Evolutionary conservation across 37 sponge, comb jelly and placozoan species (phyloP).

Genomic region (Eunapius fragilis): DNA sequence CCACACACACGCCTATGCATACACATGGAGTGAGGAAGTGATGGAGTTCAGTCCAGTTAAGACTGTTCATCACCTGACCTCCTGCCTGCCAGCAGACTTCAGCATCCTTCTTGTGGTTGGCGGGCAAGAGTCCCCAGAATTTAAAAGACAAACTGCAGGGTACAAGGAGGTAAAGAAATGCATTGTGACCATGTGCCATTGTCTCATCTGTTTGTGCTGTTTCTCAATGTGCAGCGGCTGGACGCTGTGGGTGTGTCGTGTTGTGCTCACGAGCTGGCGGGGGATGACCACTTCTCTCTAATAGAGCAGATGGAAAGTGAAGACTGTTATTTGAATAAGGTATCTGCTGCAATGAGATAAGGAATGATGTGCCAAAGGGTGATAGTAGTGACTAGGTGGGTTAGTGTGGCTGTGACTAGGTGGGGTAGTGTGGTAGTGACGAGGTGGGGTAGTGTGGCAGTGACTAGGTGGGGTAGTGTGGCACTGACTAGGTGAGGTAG

Average conservation of each 20-base stretch:
- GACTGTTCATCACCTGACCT: background rate
- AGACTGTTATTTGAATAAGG: slow-evolving; percentile 13
- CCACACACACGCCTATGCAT: background rate
- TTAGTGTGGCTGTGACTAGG: no score
- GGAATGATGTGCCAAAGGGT: no score
- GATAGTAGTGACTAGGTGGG: no score
- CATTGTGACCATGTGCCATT: background rate
- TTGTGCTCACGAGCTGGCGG: background rate
- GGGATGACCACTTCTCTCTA: slow-evolving; percentile 57
- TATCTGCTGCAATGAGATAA: no score
- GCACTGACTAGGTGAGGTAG: no score
- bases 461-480: no score
- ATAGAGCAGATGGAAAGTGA: slow-evolving; percentile 16
- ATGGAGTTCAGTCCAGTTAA: slow-evolving; percentile 40
- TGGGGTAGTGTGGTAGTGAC: no score
- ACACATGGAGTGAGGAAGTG: slow-evolving; percentile 40
- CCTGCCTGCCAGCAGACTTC: background rate
- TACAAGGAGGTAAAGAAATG: slow-evolving; percentile 34
- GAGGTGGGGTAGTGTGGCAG: no score
- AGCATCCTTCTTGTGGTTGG: slow-evolving; percentile 28
- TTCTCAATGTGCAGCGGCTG: background rate
- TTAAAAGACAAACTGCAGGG: slow-evolving; percentile 30
- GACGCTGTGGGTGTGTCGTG: background rate
- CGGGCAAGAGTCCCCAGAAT: slow-evolving; percentile 48
- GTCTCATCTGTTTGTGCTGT: background rate